These are phyloP conservation scores for Ploceus nigricollis DNA, from an alignment of 2,113 vertebrate genomes.

Conservation along the genomic window DNA sequence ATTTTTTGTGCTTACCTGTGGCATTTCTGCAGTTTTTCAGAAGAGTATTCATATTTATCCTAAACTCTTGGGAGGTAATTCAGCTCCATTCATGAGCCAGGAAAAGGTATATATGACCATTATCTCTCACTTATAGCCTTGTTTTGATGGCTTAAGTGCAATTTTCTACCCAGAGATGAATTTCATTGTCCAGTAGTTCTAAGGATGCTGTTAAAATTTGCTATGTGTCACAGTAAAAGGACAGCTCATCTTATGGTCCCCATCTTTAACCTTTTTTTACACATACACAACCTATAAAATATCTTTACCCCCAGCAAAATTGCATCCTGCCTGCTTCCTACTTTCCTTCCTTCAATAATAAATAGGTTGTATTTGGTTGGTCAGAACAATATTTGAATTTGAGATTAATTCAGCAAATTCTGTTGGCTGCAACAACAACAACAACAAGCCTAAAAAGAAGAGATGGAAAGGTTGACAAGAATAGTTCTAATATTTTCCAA, in stretches of 20 bases:
- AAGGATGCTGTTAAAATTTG: constrained; percentile 2
- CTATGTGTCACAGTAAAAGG: constrained; percentile 9
- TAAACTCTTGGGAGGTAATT: neutral
- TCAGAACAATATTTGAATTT: neutral
- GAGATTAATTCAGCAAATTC: neutral
- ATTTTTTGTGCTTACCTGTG: neutral
- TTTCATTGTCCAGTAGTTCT: constrained; percentile 26
- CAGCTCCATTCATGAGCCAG: neutral
- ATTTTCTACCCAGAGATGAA: constrained; percentile 3
- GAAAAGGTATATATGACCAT: neutral
- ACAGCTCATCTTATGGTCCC: neutral
- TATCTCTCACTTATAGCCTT: constrained; percentile 4
- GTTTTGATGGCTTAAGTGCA: constrained; percentile 45
- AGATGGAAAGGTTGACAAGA: neutral
- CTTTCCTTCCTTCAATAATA: neutral
- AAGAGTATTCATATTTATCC: neutral
- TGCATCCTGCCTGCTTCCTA: neutral
- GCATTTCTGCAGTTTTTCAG: neutral
- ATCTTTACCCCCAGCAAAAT: neutral
- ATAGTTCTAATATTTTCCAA: neutral
- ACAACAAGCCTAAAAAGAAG: neutral
- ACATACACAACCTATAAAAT: neutral
- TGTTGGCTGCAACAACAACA: neutral
- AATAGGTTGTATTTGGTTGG: neutral
- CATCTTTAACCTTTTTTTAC: neutral